Evolutionary conservation across 2,888 invertebrate genomes (phyloP).

Genomic region (Acanthoscelides obtectus): DNA sequence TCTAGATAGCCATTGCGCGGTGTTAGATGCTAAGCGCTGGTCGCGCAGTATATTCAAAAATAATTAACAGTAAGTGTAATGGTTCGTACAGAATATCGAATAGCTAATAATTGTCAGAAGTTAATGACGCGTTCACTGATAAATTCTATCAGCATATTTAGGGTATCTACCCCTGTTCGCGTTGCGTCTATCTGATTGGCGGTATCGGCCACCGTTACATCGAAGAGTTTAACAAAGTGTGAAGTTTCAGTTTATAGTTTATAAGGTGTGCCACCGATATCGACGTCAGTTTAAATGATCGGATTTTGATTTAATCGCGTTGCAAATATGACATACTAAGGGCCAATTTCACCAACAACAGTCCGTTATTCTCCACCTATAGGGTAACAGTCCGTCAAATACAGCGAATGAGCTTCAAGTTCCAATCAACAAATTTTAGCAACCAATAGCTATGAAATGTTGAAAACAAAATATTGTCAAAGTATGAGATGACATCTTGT

Average conservation of each 20-base stretch:
- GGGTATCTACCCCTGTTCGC: slow-evolving; percentile 18
- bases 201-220: not conserved
- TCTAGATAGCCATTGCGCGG: not conserved
- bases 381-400: no score
- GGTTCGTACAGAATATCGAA: slow-evolving; percentile 30
- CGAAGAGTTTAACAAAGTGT: not conserved
- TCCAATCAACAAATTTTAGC: no score
- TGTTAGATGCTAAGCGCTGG: slow-evolving; percentile 6
- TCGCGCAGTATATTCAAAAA: slow-evolving; percentile 17
- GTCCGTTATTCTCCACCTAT: no score
- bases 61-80: slow-evolving; percentile 26
- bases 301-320: not conserved
- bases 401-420: no score
- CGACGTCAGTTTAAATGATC: slow-evolving; percentile 5
- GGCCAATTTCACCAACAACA: no score
- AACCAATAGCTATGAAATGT: no score
- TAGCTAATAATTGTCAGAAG: slow-evolving; percentile 31
- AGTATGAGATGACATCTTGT: no score
- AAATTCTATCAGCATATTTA: slow-evolving; percentile 34
- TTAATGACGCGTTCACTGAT: slow-evolving; percentile 36
- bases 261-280: not conserved
- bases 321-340: no score
- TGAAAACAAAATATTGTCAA: no score
- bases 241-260: not conserved
- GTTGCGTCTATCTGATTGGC: not conserved